phyloP scores from a whole-genome alignment of 2,888 invertebrate species.

The Clostera curtula region DNA sequence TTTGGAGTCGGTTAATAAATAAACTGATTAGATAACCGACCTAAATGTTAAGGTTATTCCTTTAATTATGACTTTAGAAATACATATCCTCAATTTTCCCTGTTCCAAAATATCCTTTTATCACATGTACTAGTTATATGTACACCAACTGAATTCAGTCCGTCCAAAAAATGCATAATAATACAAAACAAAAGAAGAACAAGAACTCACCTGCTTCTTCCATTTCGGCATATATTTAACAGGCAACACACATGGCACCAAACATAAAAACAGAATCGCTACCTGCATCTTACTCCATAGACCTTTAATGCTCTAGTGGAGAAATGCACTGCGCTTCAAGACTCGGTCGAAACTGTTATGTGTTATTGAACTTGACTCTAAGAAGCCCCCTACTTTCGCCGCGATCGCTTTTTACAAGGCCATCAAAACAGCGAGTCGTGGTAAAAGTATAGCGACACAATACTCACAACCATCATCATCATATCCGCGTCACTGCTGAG shows the following conservation, averaged over 20 bases:
- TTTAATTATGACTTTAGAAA: too few species aligned
- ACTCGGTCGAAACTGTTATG: slow-evolving; percentile 48
- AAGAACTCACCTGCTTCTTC: slow-evolving; percentile 81
- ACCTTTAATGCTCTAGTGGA: slow-evolving; percentile 12
- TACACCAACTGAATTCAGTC: background rate
- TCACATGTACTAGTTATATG: background rate
- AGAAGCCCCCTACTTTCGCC: slow-evolving; percentile 58
- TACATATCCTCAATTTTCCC: background rate
- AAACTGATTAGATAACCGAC: slow-evolving; percentile 1
- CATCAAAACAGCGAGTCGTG: slow-evolving; percentile 28
- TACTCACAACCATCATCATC: too few species aligned
- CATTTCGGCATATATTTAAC: slow-evolving; percentile 83
- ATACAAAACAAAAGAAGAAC: slow-evolving; percentile 1
- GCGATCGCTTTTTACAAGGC: slow-evolving; percentile 42
- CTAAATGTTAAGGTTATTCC: background rate
- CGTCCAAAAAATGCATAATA: slow-evolving; percentile 1
- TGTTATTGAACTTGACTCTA: slow-evolving; percentile 66
- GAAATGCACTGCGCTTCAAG: slow-evolving; percentile 31
- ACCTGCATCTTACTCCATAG: slow-evolving; percentile 18
- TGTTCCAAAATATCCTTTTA: too few species aligned
- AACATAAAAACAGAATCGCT: slow-evolving; percentile 35
- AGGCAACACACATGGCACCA: slow-evolving; percentile 42
- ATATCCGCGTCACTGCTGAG: too few species aligned
- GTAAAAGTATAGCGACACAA: too few species aligned
- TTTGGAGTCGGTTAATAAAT: too few species aligned